Percentiles rank a stretch among this genome's conserved stretches.
Conservation (phyloP, 2,888 invertebrate genomes). For the Dicyrtomina minuta region DNA sequence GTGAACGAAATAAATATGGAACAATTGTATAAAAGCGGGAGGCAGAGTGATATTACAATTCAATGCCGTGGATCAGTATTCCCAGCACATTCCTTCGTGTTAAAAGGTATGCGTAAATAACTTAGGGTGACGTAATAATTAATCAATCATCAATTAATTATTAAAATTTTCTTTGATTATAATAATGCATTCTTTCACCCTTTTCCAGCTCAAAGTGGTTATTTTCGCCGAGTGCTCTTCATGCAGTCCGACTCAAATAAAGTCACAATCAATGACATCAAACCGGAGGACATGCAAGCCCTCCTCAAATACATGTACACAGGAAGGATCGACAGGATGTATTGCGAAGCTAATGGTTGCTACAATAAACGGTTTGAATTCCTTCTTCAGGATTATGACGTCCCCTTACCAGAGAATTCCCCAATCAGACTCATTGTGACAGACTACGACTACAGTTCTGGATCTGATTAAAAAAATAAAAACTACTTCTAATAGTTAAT, state of each 20-base stretch:
- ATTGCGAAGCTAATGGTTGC: not conserved
- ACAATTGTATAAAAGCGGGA: conserved; percentile 17
- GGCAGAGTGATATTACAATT: conserved; percentile 24
- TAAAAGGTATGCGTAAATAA: conserved; percentile 22
- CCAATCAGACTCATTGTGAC: too few species aligned
- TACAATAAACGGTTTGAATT: conserved; percentile 20
- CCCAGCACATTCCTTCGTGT: conserved; percentile 20
- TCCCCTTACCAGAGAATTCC: conserved; percentile 19
- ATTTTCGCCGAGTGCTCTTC: conserved; percentile 22
- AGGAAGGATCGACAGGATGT: conserved; percentile 7
- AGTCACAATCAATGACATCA: conserved; percentile 20
- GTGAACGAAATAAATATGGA: conserved; percentile 31
- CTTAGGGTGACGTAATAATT: not conserved
- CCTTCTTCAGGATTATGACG: conserved; percentile 26
- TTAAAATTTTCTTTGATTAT: not conserved
- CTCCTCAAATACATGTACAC: conserved; percentile 30
- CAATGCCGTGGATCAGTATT: conserved; percentile 25
- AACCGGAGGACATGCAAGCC: conserved; percentile 21
- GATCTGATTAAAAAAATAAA: too few species aligned
- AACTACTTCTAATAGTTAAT: too few species aligned
- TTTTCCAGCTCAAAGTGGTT: conserved; percentile 26
- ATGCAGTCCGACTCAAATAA: conserved; percentile 18
- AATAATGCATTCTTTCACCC: too few species aligned
- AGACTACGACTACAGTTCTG: too few species aligned
- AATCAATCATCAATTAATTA: not conserved